Conservation (phyloP, 2,888 invertebrate genomes). For the Merodon equestris region DNA sequence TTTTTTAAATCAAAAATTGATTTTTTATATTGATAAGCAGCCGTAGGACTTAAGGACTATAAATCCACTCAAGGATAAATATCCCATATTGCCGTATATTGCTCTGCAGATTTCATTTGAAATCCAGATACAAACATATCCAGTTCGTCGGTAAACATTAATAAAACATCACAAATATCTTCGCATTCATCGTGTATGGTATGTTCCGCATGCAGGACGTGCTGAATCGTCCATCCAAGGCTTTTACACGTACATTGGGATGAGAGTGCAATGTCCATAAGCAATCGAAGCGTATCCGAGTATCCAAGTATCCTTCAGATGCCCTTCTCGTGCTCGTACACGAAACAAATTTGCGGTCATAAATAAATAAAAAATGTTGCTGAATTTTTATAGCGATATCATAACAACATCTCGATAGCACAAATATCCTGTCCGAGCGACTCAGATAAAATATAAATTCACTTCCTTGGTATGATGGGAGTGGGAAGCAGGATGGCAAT, state of each 20-base stretch:
- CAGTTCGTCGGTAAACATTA: constrained; percentile 62
- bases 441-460: constrained; percentile 69
- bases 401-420: constrained; percentile 67
- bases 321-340: constrained; percentile 35
- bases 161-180: constrained; percentile 67
- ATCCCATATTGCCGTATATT: constrained; percentile 66
- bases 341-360: constrained; percentile 68
- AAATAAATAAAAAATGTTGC: constrained; percentile 68
- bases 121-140: constrained; percentile 41
- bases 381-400: constrained; percentile 67
- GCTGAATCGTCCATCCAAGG: too few species aligned
- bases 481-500: constrained; percentile 14
- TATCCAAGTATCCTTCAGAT: constrained; percentile 44
- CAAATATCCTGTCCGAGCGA: constrained; percentile 66
- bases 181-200: constrained; percentile 6
- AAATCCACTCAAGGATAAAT: constrained; percentile 74
- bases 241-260: constrained; percentile 19
- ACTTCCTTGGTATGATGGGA: constrained; percentile 59
- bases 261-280: constrained; percentile 30
- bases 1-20: constrained; percentile 66
- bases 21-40: constrained; percentile 65
- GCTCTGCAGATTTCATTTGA: constrained; percentile 66
- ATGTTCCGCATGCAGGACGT: too few species aligned
- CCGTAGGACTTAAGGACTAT: constrained; percentile 70
- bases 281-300: constrained; percentile 51